These are phyloP conservation scores for Harpalus rufipes DNA, from an alignment of 2,888 invertebrate species.

Conservation along the genomic window DNA sequence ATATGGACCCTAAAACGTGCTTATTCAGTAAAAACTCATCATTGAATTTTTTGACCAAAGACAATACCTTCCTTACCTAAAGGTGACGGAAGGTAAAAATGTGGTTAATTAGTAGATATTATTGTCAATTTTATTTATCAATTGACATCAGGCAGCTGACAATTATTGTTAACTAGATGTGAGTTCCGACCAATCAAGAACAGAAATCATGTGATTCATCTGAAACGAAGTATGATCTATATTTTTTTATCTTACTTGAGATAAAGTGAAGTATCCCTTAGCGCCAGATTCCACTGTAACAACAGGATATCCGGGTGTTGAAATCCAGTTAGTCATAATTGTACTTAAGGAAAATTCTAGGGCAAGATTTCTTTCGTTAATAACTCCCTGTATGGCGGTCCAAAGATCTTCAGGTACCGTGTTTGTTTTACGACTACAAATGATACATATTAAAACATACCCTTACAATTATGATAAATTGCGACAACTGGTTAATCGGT, in stretches of 20 bases:
- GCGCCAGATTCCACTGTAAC: conserved; percentile 76
- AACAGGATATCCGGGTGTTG: conserved; percentile 81
- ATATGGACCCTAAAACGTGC: too few relatives aligned
- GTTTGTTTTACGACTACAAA: conserved; percentile 75
- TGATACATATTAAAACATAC: neutral
- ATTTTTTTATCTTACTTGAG: conserved; percentile 70
- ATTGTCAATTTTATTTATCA: too few relatives aligned
- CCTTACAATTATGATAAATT: too few relatives aligned
- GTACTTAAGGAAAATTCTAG: conserved; percentile 65
- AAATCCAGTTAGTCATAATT: conserved; percentile 82
- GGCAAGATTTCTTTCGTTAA: conserved; percentile 36
- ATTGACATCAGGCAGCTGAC: too few relatives aligned
- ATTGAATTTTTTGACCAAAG: too few relatives aligned
- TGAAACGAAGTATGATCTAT: neutral
- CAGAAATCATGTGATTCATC: neutral
- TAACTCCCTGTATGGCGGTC: conserved; percentile 74
- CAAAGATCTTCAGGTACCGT: conserved; percentile 79
- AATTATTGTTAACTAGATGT: too few relatives aligned
- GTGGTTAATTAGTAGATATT: too few relatives aligned
- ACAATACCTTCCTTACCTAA: too few relatives aligned
- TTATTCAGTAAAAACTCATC: too few relatives aligned
- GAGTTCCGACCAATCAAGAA: neutral
- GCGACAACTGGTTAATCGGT: too few relatives aligned
- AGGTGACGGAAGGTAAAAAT: too few relatives aligned
- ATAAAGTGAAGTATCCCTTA: conserved; percentile 68